Evolutionary conservation across 2,888 invertebrate species (phyloP).

Genomic region (Congeria kusceri): DNA sequence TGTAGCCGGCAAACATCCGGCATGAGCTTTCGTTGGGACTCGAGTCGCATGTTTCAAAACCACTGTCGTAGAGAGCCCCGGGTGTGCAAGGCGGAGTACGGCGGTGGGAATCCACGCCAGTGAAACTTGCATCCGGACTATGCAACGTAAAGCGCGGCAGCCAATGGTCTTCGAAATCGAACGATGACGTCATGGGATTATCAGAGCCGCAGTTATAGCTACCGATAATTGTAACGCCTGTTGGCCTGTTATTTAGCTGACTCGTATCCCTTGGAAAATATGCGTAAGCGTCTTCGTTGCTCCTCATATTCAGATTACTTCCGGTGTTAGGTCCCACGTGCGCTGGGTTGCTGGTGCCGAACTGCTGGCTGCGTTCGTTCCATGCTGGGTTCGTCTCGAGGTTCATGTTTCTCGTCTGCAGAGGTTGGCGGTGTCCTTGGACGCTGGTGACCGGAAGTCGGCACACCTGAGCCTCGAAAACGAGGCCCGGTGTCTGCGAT

Average conservation of each 20-base stretch:
- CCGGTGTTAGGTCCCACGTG: not conserved
- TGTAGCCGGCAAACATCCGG: constrained; percentile 4
- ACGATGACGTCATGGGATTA: not conserved
- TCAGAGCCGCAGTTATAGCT: not conserved
- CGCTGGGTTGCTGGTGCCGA: not conserved
- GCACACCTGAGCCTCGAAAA: constrained; percentile 67
- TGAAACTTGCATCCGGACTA: constrained; percentile 27
- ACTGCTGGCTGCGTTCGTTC: not conserved
- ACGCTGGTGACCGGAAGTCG: constrained; percentile 21
- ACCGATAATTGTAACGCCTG: not conserved
- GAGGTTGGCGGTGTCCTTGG: not conserved
- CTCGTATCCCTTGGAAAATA: not conserved
- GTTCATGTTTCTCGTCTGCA: not conserved
- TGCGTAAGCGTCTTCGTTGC: not conserved
- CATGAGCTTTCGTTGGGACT: constrained; percentile 40
- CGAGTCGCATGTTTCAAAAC: constrained; percentile 56
- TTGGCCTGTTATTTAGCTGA: not conserved
- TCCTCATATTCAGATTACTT: not conserved
- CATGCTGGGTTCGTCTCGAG: not conserved
- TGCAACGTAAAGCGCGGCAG: not conserved
- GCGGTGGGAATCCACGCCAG: constrained; percentile 7
- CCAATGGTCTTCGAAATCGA: constrained; percentile 23
- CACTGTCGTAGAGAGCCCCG: constrained; percentile 54
- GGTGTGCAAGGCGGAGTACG: constrained; percentile 27
- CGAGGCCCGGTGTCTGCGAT: constrained; percentile 54